These are phyloP conservation scores for Hexactinellida sp. DNA, from an alignment of 37 sponge, comb jelly and placozoan genomes.

Conservation along the genomic window DNA sequence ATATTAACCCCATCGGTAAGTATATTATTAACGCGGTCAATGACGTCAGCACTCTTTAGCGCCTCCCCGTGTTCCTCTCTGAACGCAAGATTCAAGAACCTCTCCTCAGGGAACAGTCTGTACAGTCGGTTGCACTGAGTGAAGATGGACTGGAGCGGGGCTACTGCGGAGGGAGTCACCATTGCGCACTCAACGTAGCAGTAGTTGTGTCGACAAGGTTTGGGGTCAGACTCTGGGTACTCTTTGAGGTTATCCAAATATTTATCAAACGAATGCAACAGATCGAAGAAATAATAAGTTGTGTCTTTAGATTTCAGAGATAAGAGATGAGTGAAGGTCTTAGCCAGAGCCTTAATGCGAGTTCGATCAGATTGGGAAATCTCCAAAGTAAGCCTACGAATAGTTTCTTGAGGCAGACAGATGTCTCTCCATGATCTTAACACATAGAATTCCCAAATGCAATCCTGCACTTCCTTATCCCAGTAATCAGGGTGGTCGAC, in stretches of 20 bases:
- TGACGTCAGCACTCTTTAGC: neutral
- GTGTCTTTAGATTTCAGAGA: neutral
- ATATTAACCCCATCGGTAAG: neutral
- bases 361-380: neutral
- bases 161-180: neutral
- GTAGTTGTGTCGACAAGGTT: neutral
- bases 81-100: neutral
- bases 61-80: neutral
- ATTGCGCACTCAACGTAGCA: neutral
- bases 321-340: neutral
- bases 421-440: neutral
- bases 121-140: neutral
- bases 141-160: neutral
- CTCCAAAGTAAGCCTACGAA: neutral
- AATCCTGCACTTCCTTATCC: neutral
- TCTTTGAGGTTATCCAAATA: neutral
- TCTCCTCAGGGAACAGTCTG: neutral
- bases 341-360: neutral
- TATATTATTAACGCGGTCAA: neutral
- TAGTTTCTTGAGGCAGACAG: neutral
- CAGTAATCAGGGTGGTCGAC: neutral
- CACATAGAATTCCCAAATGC: neutral
- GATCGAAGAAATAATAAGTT: constrained; percentile 2
- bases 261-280: neutral
- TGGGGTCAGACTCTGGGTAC: neutral